These are phyloP conservation scores for Taurulus bubalis DNA, from an alignment of 2,113 vertebrate species.

Conservation along the genomic window DNA sequence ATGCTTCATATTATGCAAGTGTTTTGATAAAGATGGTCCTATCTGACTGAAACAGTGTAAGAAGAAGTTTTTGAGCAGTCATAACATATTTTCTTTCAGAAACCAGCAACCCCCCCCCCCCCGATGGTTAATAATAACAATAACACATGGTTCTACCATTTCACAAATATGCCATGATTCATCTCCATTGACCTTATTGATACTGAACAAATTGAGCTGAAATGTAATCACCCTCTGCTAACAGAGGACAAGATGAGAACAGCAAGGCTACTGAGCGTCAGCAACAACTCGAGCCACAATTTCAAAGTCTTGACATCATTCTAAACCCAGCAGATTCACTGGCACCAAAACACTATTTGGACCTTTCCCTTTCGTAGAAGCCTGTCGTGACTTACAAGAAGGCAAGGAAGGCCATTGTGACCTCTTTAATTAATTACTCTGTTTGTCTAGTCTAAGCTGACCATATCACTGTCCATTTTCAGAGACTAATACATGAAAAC, in stretches of 20 bases:
- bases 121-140: constrained; percentile 24
- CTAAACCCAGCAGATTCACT: constrained; percentile 67
- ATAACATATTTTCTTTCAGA: constrained; percentile 47
- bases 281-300: constrained; percentile 61
- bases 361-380: constrained; percentile 73
- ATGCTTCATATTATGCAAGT: constrained; percentile 35
- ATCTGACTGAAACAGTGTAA: constrained; percentile 16
- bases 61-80: constrained; percentile 27
- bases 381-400: constrained; percentile 78
- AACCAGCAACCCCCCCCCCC: constrained; percentile 13
- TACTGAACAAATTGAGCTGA: constrained; percentile 61
- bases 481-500: constrained; percentile 80
- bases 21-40: constrained; percentile 38
- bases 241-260: constrained; percentile 54
- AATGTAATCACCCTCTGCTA: constrained; percentile 65
- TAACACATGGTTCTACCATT: constrained; percentile 33
- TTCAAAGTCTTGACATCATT: constrained; percentile 70
- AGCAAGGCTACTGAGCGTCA: constrained; percentile 52
- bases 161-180: constrained; percentile 55
- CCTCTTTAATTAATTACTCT: constrained; percentile 80
- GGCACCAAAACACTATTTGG: constrained; percentile 75
- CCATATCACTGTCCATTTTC: constrained; percentile 81
- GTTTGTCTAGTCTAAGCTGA: constrained; percentile 79
- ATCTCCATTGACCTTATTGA: constrained; percentile 66
- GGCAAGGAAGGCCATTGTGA: constrained; percentile 68